These are phyloP conservation scores for Eledona agricola DNA, from an alignment of 2,888 invertebrate species.

Conservation along the genomic window DNA sequence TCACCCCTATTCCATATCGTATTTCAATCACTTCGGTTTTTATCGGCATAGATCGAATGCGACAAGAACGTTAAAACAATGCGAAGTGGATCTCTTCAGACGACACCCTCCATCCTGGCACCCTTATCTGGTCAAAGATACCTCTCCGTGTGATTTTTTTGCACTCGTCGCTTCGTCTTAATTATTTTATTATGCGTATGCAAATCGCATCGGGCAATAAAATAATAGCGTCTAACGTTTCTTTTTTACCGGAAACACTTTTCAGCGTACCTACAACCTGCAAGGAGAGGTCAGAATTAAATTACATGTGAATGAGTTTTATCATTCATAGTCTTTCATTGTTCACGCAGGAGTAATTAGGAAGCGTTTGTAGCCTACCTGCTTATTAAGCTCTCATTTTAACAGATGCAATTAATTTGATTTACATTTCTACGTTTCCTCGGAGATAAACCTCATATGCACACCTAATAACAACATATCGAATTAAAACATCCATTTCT, in stretches of 20 bases:
- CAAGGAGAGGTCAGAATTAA: conserved; percentile 43
- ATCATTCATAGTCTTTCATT: conserved; percentile 46
- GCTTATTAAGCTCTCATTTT: conserved; percentile 42
- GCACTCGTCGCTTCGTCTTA: no score
- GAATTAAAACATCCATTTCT: conserved; percentile 34
- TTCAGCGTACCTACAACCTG: conserved; percentile 41
- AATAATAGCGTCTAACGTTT: conserved; percentile 33
- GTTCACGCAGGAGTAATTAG: conserved; percentile 45
- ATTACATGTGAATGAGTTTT: conserved; percentile 49
- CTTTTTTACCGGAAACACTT: conserved; percentile 44
- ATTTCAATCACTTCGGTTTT: conserved; percentile 53
- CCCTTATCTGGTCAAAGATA: conserved; percentile 49
- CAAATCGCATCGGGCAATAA: conserved; percentile 30
- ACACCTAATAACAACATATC: conserved; percentile 33
- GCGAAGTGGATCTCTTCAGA: conserved; percentile 50
- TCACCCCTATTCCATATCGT: conserved; percentile 53
- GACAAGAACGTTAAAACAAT: conserved; percentile 59
- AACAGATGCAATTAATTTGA: conserved; percentile 44
- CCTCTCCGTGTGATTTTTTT: conserved; percentile 20
- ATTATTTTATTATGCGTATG: conserved; percentile 23
- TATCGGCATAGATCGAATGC: conserved; percentile 53
- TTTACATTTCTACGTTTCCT: conserved; percentile 46
- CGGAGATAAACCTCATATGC: conserved; percentile 34
- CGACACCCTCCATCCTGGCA: conserved; percentile 49
- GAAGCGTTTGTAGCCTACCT: conserved; percentile 45